Evolutionary conservation across 2,888 invertebrate genomes (phyloP), one percentile per base, ranked within the genome.

Genomic region (Campoplex capitator): DNA sequence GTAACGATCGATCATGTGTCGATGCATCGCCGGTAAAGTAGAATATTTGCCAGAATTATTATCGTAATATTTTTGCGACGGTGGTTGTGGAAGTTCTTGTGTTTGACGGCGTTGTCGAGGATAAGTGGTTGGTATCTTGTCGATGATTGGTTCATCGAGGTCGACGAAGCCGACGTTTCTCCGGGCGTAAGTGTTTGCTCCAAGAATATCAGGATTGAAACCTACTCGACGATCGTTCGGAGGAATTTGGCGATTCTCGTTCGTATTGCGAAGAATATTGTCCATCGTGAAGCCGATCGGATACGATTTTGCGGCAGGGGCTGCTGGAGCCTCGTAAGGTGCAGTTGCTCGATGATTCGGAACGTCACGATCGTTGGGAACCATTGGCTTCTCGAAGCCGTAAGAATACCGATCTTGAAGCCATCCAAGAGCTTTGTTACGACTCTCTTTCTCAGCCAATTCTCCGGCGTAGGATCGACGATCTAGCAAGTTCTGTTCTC

Each of bases 1-100:
- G 74, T 93, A 94, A 42, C 89, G 91, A 8, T 93, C 92, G 45
- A 93, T 93, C 90, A 93, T 90, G 23, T 93, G 91, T 62, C 86
- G 91, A 85, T 91, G 86, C 48, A 75, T 70, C 2, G 65, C 51
- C 13, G 86, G 87, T 23, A 87, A 76, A 13, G 81, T 87, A 13
- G 87, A 83, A 54, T 68, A 84, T 23, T 76, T 78, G 23, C 51
- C 70, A 18, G 38, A n/a, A 28, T 68, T 75, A 6, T 80, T 76
- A 1, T n/a, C 16, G 11, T 56, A 54, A 56, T 18, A 73, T 28
- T 74, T 75, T 9, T 56, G 92, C 4, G 90, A 91, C 7, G 84
- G 84, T 18, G 35, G 84, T 38, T 86, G 88, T 13, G 77, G 45
- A 7, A 78, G 48, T 65, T 78, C 70, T 3, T 68, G 75, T 2